Evolutionary conservation across 2,888 invertebrate genomes (phyloP).

Genomic region (Mythimna albipuncta): DNA sequence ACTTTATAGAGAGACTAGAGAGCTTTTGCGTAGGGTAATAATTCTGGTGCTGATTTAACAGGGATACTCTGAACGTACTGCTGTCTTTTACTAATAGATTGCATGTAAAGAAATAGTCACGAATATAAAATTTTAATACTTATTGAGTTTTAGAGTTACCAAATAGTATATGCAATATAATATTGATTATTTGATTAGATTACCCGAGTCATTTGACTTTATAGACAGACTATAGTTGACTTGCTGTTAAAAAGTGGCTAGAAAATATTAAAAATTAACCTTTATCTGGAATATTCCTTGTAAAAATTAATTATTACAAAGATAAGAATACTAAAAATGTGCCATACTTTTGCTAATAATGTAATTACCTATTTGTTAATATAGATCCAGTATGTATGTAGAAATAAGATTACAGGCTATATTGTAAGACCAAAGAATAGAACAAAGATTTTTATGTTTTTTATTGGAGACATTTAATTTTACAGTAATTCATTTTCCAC

Average conservation of each 20-base stretch:
- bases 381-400: conserved; percentile 27
- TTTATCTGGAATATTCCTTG: too few species aligned
- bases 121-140: background rate
- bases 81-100: background rate
- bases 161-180: background rate
- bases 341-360: background rate
- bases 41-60: background rate
- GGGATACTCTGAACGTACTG: background rate
- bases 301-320: too few species aligned
- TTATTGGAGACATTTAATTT: conserved; percentile 26
- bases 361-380: background rate
- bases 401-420: conserved; percentile 36
- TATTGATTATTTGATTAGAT: too few species aligned
- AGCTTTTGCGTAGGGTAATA: background rate
- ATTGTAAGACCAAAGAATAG: conserved; percentile 55
- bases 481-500: background rate
- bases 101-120: background rate
- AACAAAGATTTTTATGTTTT: conserved; percentile 35
- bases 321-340: too few species aligned
- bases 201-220: too few species aligned
- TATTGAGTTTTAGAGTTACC: too few species aligned
- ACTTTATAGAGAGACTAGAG: too few species aligned
- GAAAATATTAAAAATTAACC: too few species aligned
- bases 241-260: too few species aligned
- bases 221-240: too few species aligned